Evolutionary conservation across 2,797 vertebrate species (phyloP).

Genomic region (Diglossa cyanea): DNA sequence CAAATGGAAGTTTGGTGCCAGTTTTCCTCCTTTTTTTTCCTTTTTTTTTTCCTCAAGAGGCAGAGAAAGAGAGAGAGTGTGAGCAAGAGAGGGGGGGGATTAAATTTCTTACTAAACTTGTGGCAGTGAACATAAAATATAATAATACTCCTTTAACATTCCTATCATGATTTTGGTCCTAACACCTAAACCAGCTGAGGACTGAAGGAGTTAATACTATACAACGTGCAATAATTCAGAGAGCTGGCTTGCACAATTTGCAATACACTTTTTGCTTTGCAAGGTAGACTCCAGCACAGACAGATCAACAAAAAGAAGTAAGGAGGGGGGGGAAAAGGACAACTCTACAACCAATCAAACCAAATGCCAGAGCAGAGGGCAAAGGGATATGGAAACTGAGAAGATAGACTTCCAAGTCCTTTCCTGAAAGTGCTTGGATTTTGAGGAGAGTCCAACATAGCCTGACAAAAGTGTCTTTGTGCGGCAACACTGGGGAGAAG

Average conservation of each 20-base stretch:
- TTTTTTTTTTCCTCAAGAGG: background rate
- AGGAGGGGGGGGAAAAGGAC: background rate
- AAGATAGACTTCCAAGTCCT: constrained; percentile 80
- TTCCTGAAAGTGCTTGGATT: constrained; percentile 78
- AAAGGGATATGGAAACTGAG: constrained; percentile 79
- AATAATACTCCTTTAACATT: constrained; percentile 65
- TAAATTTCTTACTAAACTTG: constrained; percentile 68
- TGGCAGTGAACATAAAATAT: constrained; percentile 64
- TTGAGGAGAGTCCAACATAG: constrained; percentile 71
- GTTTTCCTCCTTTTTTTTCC: background rate
- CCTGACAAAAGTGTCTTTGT: constrained; percentile 80
- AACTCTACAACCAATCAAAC: constrained; percentile 52
- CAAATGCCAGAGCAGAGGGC: constrained; percentile 71
- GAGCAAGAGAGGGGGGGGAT: constrained; percentile 14
- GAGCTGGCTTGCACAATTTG: background rate
- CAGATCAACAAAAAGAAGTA: constrained; percentile 14
- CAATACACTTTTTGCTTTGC: background rate
- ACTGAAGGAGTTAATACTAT: constrained; percentile 53
- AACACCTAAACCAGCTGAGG: background rate
- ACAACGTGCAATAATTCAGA: constrained; percentile 23
- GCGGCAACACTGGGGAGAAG: constrained; percentile 62
- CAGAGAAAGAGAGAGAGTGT: background rate
- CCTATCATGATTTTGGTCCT: constrained; percentile 48
- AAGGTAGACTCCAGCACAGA: constrained; percentile 23
- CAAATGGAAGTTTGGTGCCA: constrained; percentile 68